phyloP scores from a whole-genome alignment of 2,113 vertebrate species.

The Lophotis ruficrista region DNA sequence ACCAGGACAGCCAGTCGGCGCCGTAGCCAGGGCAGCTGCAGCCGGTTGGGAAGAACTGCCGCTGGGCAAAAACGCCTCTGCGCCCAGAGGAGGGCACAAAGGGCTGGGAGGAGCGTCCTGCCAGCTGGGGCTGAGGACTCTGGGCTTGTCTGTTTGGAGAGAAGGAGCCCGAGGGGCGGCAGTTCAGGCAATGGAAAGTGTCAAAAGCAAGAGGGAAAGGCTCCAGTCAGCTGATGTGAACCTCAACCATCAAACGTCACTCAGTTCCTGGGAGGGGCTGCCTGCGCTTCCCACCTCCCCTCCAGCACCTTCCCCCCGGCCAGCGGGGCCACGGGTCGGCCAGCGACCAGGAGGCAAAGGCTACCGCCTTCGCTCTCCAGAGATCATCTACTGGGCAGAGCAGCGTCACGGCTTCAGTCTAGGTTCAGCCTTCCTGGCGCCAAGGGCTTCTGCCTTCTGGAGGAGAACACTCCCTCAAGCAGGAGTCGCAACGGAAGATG shows the following conservation, averaged over 20 bases:
- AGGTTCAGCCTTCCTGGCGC: not conserved
- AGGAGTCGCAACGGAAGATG: not conserved
- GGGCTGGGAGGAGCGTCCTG: not conserved
- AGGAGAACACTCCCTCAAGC: not conserved
- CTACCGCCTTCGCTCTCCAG: accelerated
- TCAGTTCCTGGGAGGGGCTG: not conserved
- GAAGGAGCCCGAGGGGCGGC: not conserved
- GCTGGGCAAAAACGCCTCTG: not conserved
- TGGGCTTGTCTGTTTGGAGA: not conserved
- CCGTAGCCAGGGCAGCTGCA: not conserved
- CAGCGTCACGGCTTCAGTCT: accelerated
- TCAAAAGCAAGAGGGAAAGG: not conserved
- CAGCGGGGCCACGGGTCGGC: not conserved
- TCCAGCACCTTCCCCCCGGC: not conserved
- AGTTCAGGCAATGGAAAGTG: not conserved
- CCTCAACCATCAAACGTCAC: not conserved
- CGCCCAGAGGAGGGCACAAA: not conserved
- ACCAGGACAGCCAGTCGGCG: not conserved
- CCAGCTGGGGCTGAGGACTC: not conserved
- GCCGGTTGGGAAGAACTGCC: not conserved
- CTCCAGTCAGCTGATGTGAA: not conserved
- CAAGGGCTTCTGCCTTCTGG: not conserved
- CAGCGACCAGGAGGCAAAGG: not conserved
- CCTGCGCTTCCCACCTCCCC: not conserved
- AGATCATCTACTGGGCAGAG: accelerated